phyloP scores from a whole-genome alignment of 1,140 invertebrate genomes.

The Drosophila virilis region DNA sequence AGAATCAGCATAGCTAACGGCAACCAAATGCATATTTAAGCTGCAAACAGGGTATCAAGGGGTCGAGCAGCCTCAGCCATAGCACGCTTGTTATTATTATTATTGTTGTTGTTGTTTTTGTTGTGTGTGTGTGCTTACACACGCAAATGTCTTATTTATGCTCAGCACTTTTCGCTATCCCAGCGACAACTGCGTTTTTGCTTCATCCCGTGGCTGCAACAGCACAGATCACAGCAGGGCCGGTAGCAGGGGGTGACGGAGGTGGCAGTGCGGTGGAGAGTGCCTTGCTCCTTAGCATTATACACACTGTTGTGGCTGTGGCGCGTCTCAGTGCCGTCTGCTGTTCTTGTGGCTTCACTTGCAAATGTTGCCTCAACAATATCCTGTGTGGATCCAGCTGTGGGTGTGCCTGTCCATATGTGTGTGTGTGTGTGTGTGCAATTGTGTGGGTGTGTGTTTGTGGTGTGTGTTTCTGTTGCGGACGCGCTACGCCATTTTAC shows the following conservation, averaged over 20 bases:
- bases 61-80: not conserved
- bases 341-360: slow-evolving; percentile 48
- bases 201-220: slow-evolving; percentile 49
- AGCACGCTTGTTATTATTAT: not conserved
- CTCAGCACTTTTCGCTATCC: slow-evolving; percentile 72
- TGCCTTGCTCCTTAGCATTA: slow-evolving; percentile 35
- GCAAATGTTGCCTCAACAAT: slow-evolving; percentile 53
- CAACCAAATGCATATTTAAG: too few relatives aligned
- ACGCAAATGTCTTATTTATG: slow-evolving; percentile 82
- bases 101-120: slow-evolving; percentile 3
- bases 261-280: not conserved
- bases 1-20: too few relatives aligned
- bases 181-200: slow-evolving; percentile 66
- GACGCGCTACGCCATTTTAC: slow-evolving; percentile 14
- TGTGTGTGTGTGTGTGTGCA: slow-evolving; percentile 3
- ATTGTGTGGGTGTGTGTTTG: not conserved
- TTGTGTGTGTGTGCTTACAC: slow-evolving; percentile 60
- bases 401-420: slow-evolving; percentile 2
- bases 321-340: slow-evolving; percentile 45
- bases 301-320: slow-evolving; percentile 47
- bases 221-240: slow-evolving; percentile 21
- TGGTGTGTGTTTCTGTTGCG: not conserved
- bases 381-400: slow-evolving; percentile 23
- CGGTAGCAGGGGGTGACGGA: not conserved
- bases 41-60: not conserved